phyloP scores from a whole-genome alignment of 2,797 vertebrate genomes.

The Neomorphus geoffroyi region DNA sequence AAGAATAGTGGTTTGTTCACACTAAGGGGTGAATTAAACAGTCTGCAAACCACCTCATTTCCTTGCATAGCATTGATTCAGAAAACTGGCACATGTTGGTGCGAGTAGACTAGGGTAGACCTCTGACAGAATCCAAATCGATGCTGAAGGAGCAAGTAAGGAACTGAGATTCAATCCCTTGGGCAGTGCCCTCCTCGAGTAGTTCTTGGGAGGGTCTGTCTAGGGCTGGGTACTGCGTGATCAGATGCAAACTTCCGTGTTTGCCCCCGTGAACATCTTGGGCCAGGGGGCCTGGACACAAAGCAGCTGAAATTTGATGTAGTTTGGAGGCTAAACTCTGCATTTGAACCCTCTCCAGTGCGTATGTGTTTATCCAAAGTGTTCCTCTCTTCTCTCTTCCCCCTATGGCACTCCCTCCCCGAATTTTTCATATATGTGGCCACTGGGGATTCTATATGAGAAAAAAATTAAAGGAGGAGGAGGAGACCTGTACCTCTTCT shows the following conservation, averaged over 20 bases:
- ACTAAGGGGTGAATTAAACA: background rate
- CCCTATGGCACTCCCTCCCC: background rate
- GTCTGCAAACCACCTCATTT: background rate
- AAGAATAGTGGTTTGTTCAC: background rate
- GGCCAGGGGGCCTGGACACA: background rate
- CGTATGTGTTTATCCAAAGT: background rate
- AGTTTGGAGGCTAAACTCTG: background rate
- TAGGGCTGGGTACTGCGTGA: background rate
- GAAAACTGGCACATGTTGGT: background rate
- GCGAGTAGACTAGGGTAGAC: background rate
- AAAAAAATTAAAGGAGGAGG: background rate
- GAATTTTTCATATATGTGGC: background rate
- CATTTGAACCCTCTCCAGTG: background rate
- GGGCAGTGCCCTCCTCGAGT: background rate
- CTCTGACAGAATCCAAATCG: background rate
- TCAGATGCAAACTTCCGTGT: accelerated
- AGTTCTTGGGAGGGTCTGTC: background rate
- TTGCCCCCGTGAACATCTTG: background rate
- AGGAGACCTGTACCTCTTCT: slow-evolving; percentile 14
- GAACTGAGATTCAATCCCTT: background rate
- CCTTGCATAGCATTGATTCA: accelerated
- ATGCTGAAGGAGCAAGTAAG: background rate
- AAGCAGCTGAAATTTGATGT: background rate
- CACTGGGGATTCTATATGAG: background rate
- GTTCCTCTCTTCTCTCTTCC: background rate